Conservation (phyloP, 2,888 invertebrate genomes). For the Dyspetes luteomarginatus region DNA sequence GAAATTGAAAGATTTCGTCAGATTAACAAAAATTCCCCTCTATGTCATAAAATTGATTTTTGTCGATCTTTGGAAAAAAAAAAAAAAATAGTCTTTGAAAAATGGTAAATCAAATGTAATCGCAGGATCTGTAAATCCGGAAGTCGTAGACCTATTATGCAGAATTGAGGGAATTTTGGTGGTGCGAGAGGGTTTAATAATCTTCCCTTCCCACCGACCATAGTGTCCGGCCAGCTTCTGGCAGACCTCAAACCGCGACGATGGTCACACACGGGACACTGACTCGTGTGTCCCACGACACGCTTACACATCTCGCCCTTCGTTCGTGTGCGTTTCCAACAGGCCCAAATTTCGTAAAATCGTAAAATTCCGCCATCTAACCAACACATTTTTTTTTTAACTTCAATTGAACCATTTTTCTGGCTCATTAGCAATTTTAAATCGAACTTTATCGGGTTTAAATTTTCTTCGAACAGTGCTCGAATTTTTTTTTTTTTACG, state of each 20-base stretch:
- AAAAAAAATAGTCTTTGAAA: background rate
- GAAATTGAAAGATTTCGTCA: background rate
- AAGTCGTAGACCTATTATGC: constrained; percentile 33
- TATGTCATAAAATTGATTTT: too few species aligned
- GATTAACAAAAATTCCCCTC: background rate
- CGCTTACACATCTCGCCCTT: constrained; percentile 17
- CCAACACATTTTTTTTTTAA: too few species aligned
- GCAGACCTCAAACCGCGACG: constrained; percentile 82
- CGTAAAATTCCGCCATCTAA: constrained; percentile 24
- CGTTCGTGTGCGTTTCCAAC: background rate
- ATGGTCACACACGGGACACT: constrained; percentile 74
- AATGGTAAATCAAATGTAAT: background rate
- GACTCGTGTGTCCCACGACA: constrained; percentile 46
- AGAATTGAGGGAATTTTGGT: constrained; percentile 61
- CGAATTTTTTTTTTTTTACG: too few species aligned
- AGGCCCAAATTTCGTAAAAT: background rate
- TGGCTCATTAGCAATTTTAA: too few species aligned
- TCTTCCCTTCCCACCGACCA: constrained; percentile 75
- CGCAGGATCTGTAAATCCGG: constrained; percentile 13
- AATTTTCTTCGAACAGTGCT: too few species aligned
- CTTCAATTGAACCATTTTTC: too few species aligned
- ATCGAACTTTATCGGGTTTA: too few species aligned
- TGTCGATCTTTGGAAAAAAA: background rate
- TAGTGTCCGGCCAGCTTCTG: constrained; percentile 73
- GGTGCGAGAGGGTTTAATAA: constrained; percentile 80